A percentile compares a stretch with the other conserved stretches of the same genome.
Evolutionary conservation across 2,888 invertebrate genomes (phyloP).

Genomic region (Trissolcus brochymenae): DNA sequence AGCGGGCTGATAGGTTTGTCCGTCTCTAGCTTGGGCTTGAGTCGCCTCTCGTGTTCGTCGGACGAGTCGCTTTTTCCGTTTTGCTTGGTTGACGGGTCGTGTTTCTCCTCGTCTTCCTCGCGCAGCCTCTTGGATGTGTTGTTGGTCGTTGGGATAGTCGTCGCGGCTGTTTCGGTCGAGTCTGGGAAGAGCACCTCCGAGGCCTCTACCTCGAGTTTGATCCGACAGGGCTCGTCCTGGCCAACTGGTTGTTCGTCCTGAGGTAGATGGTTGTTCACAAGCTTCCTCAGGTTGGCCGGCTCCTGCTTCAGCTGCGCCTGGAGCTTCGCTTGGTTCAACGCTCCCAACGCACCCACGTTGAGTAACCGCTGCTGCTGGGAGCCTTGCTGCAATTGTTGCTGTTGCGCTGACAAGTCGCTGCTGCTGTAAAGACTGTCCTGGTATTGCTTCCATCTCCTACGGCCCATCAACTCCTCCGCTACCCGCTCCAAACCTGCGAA

Average conservation of each 20-base stretch:
- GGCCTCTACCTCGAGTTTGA: slow-evolving; percentile 61
- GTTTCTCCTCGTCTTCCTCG: slow-evolving; percentile 73
- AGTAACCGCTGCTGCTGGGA: slow-evolving; percentile 56
- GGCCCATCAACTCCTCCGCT: slow-evolving; percentile 97
- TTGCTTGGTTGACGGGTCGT: slow-evolving; percentile 56
- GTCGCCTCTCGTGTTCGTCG: slow-evolving; percentile 67
- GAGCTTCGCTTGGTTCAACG: slow-evolving; percentile 55
- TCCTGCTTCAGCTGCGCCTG: slow-evolving; percentile 66
- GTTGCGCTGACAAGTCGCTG: slow-evolving; percentile 72
- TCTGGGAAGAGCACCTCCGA: slow-evolving; percentile 60
- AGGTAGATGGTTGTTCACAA: slow-evolving; percentile 61
- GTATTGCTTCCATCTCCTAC: slow-evolving; percentile 96
- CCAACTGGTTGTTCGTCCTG: slow-evolving; percentile 60
- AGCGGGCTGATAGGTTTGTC: slow-evolving; percentile 65
- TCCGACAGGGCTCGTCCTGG: slow-evolving; percentile 59
- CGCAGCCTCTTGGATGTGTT: slow-evolving; percentile 62
- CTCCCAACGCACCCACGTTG: slow-evolving; percentile 53
- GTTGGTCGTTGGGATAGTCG: slow-evolving; percentile 62
- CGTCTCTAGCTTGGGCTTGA: slow-evolving; percentile 65
- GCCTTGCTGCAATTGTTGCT: slow-evolving; percentile 60
- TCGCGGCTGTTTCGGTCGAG: slow-evolving; percentile 61
- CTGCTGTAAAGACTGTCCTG: slow-evolving; percentile 84
- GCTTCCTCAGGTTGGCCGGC: slow-evolving; percentile 73
- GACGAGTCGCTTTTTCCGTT: slow-evolving; percentile 73
- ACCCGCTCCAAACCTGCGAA: slow-evolving; percentile 94